Evolutionary conservation across 1,140 invertebrate species (phyloP), one percentile per base, ranked within the genome.

Genomic region (Arion vulgaris): DNA sequence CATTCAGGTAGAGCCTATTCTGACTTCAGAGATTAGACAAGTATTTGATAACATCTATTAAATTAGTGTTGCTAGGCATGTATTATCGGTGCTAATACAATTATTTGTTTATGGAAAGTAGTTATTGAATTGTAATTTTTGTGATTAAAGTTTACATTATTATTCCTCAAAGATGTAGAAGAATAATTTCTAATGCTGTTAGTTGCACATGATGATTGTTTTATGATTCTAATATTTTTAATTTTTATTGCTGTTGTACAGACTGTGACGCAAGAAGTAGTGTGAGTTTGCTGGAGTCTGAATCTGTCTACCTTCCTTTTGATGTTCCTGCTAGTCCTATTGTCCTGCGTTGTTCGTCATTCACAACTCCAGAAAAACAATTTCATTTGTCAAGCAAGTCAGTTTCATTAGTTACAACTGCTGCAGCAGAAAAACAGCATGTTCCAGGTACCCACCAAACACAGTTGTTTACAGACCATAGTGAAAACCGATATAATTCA

Each of bases 271-370:
- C 84, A n/a, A 86, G 80, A 81, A 89, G 87, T 68, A 85, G 84
- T 57, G 82, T 85, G 26, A 90, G 89, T 83, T 80, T 88, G 49
- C 82, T 91, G 78, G 87, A 90, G 23, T 90, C 90, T 34, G 90
- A 91, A 36, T 88, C 90, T 26, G 87, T 88, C n/a, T 89, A 91
- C 77, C 80, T 91, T 28, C 90, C 90, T 17, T 77, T 71, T 38
- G 85, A 85, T 39, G 78, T 81, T 28, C 84, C 84, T 77, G 85
- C 83, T 72, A 84, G 85, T 32, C 87, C 87, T 23, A 51, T 74
- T 69, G 74, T 41, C 85, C 81, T 78, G 84, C 79, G 51, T 13
- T 77, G 87, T 66, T n/a, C n/a, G n/a, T 86, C 87, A 66, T 87
- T 85, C 81, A 88, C 88, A 17, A 86, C 89, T n/a, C 87, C 86